Conservation (phyloP, 2,797 vertebrate genomes). For the Hipposideros larvatus region DNA sequence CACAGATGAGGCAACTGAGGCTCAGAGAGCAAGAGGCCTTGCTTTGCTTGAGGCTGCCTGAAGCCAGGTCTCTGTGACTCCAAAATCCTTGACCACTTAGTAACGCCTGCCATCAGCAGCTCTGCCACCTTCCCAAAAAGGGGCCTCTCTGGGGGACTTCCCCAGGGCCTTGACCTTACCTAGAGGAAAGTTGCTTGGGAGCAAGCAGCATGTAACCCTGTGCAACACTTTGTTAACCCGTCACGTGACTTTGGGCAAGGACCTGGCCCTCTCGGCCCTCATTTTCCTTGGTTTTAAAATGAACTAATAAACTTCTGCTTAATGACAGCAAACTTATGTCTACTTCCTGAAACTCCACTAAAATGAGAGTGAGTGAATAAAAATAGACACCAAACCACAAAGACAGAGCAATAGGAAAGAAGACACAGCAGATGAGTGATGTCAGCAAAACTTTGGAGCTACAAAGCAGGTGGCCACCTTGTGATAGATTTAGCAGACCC, state of each 20-base stretch:
- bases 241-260: background rate
- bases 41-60: background rate
- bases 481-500: background rate
- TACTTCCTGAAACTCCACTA: background rate
- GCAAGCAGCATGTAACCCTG: background rate
- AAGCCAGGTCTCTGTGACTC: background rate
- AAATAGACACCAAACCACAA: background rate
- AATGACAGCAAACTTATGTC: background rate
- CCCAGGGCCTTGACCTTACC: background rate
- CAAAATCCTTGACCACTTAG: background rate
- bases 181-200: background rate
- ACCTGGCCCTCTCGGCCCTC: background rate
- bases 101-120: background rate
- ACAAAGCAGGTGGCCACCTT: background rate
- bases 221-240: background rate
- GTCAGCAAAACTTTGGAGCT: background rate
- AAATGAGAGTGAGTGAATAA: background rate
- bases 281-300: conserved; percentile 3
- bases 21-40: background rate
- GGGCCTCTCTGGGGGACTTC: background rate
- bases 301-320: conserved; percentile 20
- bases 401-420: background rate
- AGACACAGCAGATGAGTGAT: background rate
- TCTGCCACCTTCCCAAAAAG: background rate
- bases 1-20: background rate